phyloP scores from a whole-genome alignment of 2,888 invertebrate genomes.

The Aplocera efformata region DNA sequence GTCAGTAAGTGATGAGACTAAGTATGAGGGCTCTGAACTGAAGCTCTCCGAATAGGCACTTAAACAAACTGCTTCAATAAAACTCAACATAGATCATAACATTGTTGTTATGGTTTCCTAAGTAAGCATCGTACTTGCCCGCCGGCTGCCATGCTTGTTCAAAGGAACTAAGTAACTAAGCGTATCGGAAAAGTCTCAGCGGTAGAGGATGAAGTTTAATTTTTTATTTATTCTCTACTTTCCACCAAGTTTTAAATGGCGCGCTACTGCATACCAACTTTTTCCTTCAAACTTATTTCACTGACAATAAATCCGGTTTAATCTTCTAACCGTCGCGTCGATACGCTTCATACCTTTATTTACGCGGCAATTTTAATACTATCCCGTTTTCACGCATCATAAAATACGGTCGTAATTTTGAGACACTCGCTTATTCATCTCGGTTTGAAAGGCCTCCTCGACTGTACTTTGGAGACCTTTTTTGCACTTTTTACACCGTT shows the following conservation, averaged over 20 bases:
- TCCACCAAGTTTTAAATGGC: slow-evolving; percentile 7
- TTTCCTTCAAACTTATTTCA: slow-evolving; percentile 10
- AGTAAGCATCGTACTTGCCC: background rate
- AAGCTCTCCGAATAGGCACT: too few relatives aligned
- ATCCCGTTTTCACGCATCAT: slow-evolving; percentile 49
- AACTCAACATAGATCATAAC: background rate
- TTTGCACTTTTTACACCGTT: slow-evolving; percentile 42
- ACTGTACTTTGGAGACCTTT: slow-evolving; percentile 32
- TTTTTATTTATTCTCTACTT: slow-evolving; percentile 2
- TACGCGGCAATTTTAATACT: slow-evolving; percentile 33
- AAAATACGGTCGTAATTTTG: slow-evolving; percentile 52
- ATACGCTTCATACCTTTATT: slow-evolving; percentile 26
- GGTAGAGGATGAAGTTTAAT: background rate
- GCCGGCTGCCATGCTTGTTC: background rate
- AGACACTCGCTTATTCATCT: slow-evolving; percentile 52
- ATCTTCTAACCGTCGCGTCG: slow-evolving; percentile 22
- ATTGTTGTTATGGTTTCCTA: background rate
- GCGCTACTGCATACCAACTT: slow-evolving; percentile 5
- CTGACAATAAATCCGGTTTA: slow-evolving; percentile 13
- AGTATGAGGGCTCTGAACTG: too few relatives aligned
- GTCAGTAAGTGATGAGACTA: too few relatives aligned
- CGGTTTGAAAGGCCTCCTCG: slow-evolving; percentile 48
- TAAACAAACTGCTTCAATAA: too few relatives aligned
- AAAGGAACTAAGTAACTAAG: slow-evolving; percentile 5
- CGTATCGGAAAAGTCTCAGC: slow-evolving; percentile 4